phyloP scores from a whole-genome alignment of 2,888 invertebrate species.

The Priocnemis perturbator region DNA sequence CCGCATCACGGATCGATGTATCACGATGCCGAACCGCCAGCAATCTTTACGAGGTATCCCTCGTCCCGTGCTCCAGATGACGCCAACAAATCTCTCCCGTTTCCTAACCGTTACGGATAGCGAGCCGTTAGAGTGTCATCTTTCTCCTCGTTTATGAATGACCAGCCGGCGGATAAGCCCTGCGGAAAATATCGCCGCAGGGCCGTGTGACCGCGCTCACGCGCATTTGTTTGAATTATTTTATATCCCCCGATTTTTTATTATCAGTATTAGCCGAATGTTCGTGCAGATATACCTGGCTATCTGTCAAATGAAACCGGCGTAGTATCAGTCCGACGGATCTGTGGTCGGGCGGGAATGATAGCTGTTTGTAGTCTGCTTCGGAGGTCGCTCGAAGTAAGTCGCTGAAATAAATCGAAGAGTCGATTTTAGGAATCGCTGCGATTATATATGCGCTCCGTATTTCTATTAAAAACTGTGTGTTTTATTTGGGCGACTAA shows the following conservation, averaged over 20 bases:
- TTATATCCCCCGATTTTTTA: constrained; percentile 74
- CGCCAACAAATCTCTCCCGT: constrained; percentile 67
- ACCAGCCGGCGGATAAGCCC: constrained; percentile 72
- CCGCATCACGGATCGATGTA: background rate
- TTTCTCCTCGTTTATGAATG: constrained; percentile 71
- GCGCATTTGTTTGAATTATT: constrained; percentile 75
- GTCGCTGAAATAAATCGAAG: no score
- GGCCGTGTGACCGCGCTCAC: constrained; percentile 50
- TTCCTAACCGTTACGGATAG: constrained; percentile 73
- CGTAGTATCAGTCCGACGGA: no score
- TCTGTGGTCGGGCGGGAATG: no score
- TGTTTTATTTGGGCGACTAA: no score
- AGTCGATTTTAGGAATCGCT: no score
- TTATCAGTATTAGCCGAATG: constrained; percentile 65
- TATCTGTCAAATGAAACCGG: no score
- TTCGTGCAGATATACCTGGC: background rate
- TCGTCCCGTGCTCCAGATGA: constrained; percentile 29
- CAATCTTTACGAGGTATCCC: constrained; percentile 1
- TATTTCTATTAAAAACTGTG: no score
- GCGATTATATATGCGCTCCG: no score
- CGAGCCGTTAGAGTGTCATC: constrained; percentile 65
- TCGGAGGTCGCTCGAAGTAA: no score
- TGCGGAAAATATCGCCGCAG: constrained; percentile 65
- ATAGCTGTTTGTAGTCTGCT: no score
- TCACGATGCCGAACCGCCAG: background rate